Conservation (phyloP, 2,797 vertebrate species). For the Alectoris magna region DNA sequence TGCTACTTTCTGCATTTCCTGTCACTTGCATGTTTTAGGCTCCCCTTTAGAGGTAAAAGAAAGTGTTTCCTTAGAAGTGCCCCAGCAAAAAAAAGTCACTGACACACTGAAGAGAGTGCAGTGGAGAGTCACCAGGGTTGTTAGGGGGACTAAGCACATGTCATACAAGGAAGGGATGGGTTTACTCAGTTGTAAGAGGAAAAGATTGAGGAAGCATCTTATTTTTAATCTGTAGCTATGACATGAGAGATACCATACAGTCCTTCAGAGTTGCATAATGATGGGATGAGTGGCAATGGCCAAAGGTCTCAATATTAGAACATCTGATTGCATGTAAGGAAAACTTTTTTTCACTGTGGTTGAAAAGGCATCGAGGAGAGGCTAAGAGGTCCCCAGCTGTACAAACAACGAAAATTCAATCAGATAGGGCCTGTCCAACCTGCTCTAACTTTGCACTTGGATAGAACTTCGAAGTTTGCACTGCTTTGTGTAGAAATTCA, state of each 20-base stretch:
- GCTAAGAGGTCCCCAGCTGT: neutral
- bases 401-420: neutral
- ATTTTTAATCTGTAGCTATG: neutral
- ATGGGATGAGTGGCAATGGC: neutral
- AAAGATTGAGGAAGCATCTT: neutral
- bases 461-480: neutral
- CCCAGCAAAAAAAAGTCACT: neutral
- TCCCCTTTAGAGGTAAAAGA: neutral
- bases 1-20: neutral
- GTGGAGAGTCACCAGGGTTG: neutral
- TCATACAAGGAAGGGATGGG: neutral
- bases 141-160: neutral
- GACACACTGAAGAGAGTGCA: neutral
- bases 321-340: neutral
- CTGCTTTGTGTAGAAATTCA: neutral
- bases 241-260: neutral
- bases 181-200: neutral
- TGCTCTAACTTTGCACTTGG: neutral
- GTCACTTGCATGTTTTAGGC: neutral
- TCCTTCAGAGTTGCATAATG: neutral
- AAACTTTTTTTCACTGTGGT: neutral
- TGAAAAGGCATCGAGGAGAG: neutral
- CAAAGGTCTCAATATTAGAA: neutral
- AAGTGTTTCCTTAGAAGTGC: neutral
- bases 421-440: neutral